Base-by-base conservation (phyloP, 2,888 invertebrate species). In the Callyntrura guangdongensis region DNA sequence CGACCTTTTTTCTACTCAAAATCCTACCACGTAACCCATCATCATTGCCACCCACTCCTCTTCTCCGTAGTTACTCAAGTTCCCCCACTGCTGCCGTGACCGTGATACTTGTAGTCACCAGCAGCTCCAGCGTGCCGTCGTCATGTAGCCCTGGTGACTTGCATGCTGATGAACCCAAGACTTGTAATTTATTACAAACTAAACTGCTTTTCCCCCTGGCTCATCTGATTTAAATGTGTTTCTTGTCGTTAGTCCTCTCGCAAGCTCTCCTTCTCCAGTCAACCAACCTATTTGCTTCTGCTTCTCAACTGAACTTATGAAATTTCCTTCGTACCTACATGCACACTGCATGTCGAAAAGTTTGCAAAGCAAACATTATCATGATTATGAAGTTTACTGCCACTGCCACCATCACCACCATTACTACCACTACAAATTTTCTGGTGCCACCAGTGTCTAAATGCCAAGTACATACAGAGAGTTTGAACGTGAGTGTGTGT, bases 101-200 rank as follows among this genome's bases (percentile, higher is more conserved):
- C 36, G 36, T 36, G 36, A 36, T 36, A 36, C 36, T 36, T 6
- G 36, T 36, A 36, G 36, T 36, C 36, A 36, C 6, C 6, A 6
- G 36, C 2, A 36, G 36, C 36, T 36, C 36, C 61, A 72, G 11
- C 17, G 25, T 47, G 14, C 69, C 69, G n/a, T 69, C 27, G 25
- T 12, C 72, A 72, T 17, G n/a, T 47, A 12, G 5, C 69, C 72
- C n/a, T 11, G 11, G n/a, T 64, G 87, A 79, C 56, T 59, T 81
- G 87, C 81, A 87, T 87, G 69, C 87, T 87, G 81, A 87, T 87
- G 81, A 87, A 81, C 67, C 67, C 64, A 17, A 81, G 81, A 87
- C 81, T 87, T 69, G 79, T 81, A 87, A 87, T 87, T 87, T 87
- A 87, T 87, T 61, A 69, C 56, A n/a, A 56, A 81, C 79, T 86